Evolutionary conservation across 2,888 invertebrate species (phyloP), one percentile per base, ranked within the genome.

Genomic region (Malthinus seriepunctatus): DNA sequence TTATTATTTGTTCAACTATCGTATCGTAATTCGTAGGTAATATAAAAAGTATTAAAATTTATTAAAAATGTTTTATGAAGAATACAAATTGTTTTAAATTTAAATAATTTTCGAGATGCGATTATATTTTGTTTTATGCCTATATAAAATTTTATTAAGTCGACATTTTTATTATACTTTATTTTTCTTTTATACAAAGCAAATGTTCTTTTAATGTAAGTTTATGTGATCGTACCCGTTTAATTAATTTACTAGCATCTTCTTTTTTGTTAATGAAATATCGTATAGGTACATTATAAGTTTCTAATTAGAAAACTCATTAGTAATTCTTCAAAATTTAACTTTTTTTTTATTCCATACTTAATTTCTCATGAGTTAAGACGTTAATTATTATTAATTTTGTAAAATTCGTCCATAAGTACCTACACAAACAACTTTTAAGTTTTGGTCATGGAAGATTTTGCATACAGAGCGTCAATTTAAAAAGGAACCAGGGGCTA

Each of bases 201-300:
- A 51, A 14, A 42, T 32, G 47, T 32, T n/a, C 34, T 33, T 47
- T 56, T 56, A 38, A 53, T 46, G 50, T 51, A 11, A 31, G 37
- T 51, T 31, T 14, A 42, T 34, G 33, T 15, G n/a, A 32, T 42
- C 39, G 23, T 23, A 23, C 39, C n/a, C 14, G n/a, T 15, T 23
- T 15, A 42, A 23, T 42, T 42, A 42, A 42, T 42, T 42, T 42
- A 42, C 23, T 42, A n/a, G n/a, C n/a, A n/a, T 42, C 15, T 23
- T n/a, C 15, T 42, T 15, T 42, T 23, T 42, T 89, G 12, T 81
- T 89, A 23, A 23, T 23, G 23, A 23, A 23, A 23, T 3, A 23
- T 23, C 5, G 23, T 23, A 23, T 5, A 23, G 2, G 2, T 23
- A 5, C n/a, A n/a, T n/a, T n/a, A 3, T 23, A 5, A 23, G 23